Percentiles rank a stretch among this genome's conserved stretches.
Evolutionary conservation across 2,113 vertebrate genomes (phyloP).

Genomic region (Ahaetulla prasina): DNA sequence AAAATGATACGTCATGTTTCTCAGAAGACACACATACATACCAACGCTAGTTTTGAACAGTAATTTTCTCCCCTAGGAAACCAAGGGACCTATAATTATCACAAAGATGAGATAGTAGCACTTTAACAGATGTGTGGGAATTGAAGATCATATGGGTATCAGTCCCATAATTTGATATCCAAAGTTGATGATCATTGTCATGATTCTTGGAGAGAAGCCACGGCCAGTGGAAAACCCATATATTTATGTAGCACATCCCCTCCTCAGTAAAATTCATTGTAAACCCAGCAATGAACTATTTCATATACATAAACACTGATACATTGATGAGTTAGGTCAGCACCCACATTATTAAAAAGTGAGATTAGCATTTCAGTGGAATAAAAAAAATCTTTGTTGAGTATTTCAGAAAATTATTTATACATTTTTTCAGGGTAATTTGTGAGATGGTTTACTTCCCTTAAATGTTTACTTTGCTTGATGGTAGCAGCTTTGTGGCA

Average conservation of each 20-base stretch:
- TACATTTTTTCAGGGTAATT: background rate
- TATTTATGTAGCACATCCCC: background rate
- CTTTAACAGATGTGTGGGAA: background rate
- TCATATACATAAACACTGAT: background rate
- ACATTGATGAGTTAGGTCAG: background rate
- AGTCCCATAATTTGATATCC: background rate
- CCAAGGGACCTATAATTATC: background rate
- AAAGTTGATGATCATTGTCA: background rate
- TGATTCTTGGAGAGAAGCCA: background rate
- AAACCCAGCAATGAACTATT: background rate
- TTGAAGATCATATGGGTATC: background rate
- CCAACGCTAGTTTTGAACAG: background rate
- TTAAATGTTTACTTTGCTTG: background rate
- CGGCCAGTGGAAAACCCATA: background rate
- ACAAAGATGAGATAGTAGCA: background rate
- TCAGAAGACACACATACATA: background rate
- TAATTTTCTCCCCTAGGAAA: background rate
- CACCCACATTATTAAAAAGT: background rate
- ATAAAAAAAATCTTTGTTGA: background rate
- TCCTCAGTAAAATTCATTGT: background rate
- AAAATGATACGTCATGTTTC: background rate
- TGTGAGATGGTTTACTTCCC: background rate
- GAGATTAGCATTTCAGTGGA: background rate
- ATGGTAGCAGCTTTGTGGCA: background rate
- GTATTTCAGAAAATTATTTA: background rate